phyloP scores from a whole-genome alignment of 2,113 vertebrate species.

The Zapus hudsonius region DNA sequence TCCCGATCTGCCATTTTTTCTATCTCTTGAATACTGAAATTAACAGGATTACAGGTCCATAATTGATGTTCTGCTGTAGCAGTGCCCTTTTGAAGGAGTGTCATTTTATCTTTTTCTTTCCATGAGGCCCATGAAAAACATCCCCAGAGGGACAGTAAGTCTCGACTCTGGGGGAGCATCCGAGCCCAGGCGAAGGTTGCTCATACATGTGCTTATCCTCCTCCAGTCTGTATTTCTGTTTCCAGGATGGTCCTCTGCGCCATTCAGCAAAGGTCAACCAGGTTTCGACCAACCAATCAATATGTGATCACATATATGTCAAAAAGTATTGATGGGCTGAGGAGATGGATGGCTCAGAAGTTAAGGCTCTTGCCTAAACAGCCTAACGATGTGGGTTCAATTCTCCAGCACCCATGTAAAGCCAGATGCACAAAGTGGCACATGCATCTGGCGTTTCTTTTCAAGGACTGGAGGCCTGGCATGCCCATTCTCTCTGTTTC shows the following conservation, averaged over 20 bases:
- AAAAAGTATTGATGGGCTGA: too few relatives aligned
- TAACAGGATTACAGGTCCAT: neutral
- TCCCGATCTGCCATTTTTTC: too few relatives aligned
- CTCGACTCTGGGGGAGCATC: neutral
- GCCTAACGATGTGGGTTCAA: too few relatives aligned
- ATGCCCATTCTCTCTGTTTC: too few relatives aligned
- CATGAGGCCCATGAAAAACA: neutral
- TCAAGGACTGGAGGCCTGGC: too few relatives aligned
- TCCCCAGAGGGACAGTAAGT: neutral
- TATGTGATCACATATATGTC: too few relatives aligned
- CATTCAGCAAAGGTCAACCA: neutral
- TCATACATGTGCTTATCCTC: neutral
- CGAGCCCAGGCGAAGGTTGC: neutral
- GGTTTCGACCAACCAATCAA: too few relatives aligned
- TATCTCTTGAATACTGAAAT: neutral
- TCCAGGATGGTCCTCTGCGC: neutral
- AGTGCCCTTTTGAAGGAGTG: neutral
- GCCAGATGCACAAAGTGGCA: too few relatives aligned
- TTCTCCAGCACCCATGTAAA: too few relatives aligned
- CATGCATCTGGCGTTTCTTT: too few relatives aligned
- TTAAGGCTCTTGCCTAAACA: too few relatives aligned
- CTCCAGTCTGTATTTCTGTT: neutral
- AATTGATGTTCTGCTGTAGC: neutral
- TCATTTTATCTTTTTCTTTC: neutral
- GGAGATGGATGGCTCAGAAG: too few relatives aligned